Evolutionary conservation across 2,797 vertebrate species (phyloP).

Genomic region (Melanotaenia parkinsoni): DNA sequence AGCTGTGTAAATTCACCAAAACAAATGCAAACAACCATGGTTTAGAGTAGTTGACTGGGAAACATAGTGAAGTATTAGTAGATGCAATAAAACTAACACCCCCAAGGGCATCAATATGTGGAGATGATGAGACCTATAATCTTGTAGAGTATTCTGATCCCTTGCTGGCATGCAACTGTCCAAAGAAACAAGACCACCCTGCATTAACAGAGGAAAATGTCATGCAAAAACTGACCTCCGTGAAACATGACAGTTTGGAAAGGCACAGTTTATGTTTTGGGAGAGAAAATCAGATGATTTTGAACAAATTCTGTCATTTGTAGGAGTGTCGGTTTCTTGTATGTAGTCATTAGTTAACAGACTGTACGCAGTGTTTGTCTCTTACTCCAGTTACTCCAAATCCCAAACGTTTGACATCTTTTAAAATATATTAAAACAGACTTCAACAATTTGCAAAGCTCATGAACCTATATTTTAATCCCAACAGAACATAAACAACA

Average conservation of each 20-base stretch:
- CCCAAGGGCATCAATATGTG: slow-evolving; percentile 14
- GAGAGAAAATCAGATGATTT: neutral
- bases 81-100: slow-evolving; percentile 42
- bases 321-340: no score
- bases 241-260: neutral
- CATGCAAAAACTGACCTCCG: neutral
- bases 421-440: neutral
- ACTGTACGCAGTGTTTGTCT: no score
- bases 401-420: neutral
- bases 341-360: no score
- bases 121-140: slow-evolving; percentile 48
- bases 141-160: slow-evolving; percentile 52
- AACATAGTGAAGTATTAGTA: slow-evolving; percentile 36
- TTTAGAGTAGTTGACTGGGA: slow-evolving; percentile 40
- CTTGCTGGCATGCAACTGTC: slow-evolving; percentile 17
- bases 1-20: slow-evolving; percentile 70
- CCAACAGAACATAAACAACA: no score
- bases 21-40: slow-evolving; percentile 42
- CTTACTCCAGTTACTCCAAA: neutral
- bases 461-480: no score
- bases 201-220: slow-evolving; percentile 13
- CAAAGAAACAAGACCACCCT: slow-evolving; percentile 27
- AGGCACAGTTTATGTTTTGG: neutral
- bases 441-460: no score
- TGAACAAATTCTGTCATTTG: no score